A percentile compares a stretch with the other conserved stretches of the same genome.
Conservation (phyloP, 2,113 vertebrate species). For the Rhabdomys dilectus region DNA sequence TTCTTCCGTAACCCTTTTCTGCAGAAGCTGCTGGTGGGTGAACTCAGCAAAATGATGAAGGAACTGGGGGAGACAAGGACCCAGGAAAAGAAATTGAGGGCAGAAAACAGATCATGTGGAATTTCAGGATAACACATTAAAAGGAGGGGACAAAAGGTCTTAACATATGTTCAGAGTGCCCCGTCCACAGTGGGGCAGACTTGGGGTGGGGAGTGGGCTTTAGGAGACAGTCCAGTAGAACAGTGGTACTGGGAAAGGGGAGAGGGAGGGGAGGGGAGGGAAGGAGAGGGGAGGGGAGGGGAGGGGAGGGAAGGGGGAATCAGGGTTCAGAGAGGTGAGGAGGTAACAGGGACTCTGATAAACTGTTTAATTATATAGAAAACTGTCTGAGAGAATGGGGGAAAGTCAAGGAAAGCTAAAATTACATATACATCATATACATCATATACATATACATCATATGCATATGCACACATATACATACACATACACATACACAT, state of each 20-base stretch:
- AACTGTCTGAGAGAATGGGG: not conserved
- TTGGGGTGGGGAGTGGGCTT: not conserved
- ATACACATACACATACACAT: too few relatives aligned
- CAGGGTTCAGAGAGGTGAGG: too few relatives aligned
- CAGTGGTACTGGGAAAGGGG: not conserved
- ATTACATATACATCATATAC: not conserved
- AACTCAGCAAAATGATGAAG: not conserved
- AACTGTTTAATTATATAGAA: not conserved
- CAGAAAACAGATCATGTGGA: not conserved
- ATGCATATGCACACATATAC: too few relatives aligned
- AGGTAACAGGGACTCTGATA: not conserved
- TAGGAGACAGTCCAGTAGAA: not conserved
- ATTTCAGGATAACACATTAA: not conserved
- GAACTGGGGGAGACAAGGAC: not conserved
- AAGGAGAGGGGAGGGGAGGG: too few relatives aligned
- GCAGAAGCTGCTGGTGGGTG: not conserved
- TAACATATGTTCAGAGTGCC: not conserved
- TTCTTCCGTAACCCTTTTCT: not conserved
- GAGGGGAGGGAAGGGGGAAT: not conserved
- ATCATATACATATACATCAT: too few relatives aligned
- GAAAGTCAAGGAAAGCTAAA: constrained; percentile 15
- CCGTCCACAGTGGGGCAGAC: not conserved
- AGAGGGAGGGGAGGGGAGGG: not conserved
- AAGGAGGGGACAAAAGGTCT: not conserved
- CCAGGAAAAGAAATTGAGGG: not conserved